Conservation (phyloP, 2,113 vertebrate genomes). For the Cyanoderma ruficeps region DNA sequence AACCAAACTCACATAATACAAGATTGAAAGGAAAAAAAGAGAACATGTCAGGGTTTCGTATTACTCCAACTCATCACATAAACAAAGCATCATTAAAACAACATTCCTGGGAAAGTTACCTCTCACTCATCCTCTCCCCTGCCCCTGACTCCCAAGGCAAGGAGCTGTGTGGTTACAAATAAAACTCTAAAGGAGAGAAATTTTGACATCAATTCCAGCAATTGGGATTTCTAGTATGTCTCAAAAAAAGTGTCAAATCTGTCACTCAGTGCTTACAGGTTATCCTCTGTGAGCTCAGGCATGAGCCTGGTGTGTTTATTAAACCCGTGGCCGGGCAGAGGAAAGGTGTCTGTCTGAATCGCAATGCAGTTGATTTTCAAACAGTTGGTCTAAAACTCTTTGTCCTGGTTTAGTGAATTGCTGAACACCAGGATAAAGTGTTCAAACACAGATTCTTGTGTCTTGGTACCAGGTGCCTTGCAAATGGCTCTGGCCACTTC, state of each 20-base stretch:
- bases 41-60: not conserved
- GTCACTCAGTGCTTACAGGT: conserved; percentile 40
- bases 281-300: conserved; percentile 39
- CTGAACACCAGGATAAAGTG: not conserved
- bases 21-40: not conserved
- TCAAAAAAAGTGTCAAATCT: conserved; percentile 30
- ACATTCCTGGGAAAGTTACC: not conserved
- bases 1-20: not conserved
- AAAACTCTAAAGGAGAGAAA: not conserved
- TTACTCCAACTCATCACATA: not conserved
- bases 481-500: not conserved
- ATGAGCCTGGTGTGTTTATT: conserved; percentile 40
- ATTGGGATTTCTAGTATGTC: conserved; percentile 31
- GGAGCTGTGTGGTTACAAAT: not conserved
- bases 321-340: not conserved
- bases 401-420: conserved; percentile 12
- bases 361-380: conserved; percentile 13
- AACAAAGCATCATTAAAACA: not conserved
- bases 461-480: not conserved
- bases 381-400: not conserved
- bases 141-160: not conserved
- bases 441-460: not conserved
- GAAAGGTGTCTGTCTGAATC: conserved; percentile 7
- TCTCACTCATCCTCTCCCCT: not conserved
- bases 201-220: conserved; percentile 10